Percentiles rank a stretch among this genome's conserved stretches.
phyloP scores from a whole-genome alignment of 2,888 invertebrate species.

The Eudemis profundana region DNA sequence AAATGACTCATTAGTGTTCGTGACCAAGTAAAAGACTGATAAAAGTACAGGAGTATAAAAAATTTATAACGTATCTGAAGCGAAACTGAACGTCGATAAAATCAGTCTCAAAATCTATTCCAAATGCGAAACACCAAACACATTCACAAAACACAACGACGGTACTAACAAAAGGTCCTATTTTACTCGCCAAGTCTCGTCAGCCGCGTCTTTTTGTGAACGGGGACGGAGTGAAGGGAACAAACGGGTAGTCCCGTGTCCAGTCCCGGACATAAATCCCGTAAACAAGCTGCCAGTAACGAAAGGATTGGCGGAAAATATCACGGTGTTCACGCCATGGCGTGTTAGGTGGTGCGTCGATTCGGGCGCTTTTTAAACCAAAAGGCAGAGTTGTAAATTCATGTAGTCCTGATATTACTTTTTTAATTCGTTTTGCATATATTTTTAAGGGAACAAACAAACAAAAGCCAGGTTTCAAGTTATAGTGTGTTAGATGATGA shows the following conservation, averaged over 20 bases:
- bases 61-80: no score
- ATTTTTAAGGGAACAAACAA: no score
- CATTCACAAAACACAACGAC: background rate
- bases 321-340: background rate
- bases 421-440: no score
- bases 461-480: no score
- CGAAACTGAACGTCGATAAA: background rate
- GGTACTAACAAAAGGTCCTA: background rate
- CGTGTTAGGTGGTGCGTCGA: background rate
- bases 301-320: background rate
- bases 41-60: no score
- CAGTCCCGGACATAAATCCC: slow-evolving; percentile 26
- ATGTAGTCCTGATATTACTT: background rate
- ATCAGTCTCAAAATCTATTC: background rate
- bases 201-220: background rate
- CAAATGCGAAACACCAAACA: background rate
- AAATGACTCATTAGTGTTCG: no score
- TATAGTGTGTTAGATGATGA: no score
- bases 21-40: no score
- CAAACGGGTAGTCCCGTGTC: slow-evolving; percentile 3
- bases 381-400: background rate
- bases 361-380: background rate
- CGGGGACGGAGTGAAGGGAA: background rate
- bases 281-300: slow-evolving; percentile 23
- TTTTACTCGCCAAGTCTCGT: background rate